A percentile compares a stretch with the other conserved stretches of the same genome.
Conservation (phyloP, 2,113 vertebrate genomes). For the Corythornis cristatus region DNA sequence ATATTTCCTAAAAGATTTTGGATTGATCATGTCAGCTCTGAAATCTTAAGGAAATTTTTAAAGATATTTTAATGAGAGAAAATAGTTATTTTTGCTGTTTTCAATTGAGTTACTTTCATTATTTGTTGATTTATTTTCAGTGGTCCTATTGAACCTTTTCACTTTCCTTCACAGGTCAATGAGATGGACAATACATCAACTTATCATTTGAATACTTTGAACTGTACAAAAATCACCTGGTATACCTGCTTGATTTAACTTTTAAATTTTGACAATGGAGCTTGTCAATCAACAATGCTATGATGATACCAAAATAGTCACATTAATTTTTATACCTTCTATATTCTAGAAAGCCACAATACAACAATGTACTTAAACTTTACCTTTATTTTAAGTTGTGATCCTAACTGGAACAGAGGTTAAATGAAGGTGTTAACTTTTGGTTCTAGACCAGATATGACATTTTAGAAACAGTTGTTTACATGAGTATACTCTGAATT, state of each 20-base stretch:
- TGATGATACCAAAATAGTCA: neutral
- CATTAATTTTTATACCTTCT: neutral
- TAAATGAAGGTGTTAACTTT: neutral
- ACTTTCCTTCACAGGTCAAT: neutral
- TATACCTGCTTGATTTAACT: neutral
- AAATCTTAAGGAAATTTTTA: neutral
- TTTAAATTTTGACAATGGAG: neutral
- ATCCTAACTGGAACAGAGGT: neutral
- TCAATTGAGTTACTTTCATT: neutral
- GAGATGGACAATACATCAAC: rapidly evolving
- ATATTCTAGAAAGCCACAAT: neutral
- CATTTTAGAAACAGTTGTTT: neutral
- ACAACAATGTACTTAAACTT: neutral
- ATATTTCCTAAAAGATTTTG: neutral
- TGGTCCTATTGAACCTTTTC: neutral
- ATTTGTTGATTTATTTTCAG: neutral
- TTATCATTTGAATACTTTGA: neutral
- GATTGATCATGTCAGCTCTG: neutral
- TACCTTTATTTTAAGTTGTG: neutral
- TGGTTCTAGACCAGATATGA: neutral
- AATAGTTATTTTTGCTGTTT: neutral
- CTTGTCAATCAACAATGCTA: neutral
- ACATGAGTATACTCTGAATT: neutral
- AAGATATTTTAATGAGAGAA: neutral
- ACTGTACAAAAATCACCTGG: neutral